A percentile compares a stretch with the other conserved stretches of the same genome.
Conservation (phyloP, 2,797 vertebrate species). For the Pantherophis vulpinus region DNA sequence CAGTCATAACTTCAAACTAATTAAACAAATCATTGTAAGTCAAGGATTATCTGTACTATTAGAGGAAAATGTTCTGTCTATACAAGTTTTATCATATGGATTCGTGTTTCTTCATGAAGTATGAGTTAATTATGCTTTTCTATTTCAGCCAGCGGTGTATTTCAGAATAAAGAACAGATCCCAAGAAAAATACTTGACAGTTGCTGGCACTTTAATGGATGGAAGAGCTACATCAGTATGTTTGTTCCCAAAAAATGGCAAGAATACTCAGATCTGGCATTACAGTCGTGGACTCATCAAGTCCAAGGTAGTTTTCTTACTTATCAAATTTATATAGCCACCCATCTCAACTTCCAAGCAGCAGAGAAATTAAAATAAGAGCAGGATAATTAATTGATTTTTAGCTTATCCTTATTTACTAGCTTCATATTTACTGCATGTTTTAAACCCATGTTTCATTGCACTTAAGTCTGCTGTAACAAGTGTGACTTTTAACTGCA, state of each 20-base stretch:
- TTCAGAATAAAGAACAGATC: conserved; percentile 76
- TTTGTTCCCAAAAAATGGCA: conserved; percentile 57
- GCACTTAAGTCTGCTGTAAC: background rate
- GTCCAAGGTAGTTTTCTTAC: conserved; percentile 74
- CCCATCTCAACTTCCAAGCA: background rate
- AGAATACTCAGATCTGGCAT: conserved; percentile 78
- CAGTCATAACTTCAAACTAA: background rate
- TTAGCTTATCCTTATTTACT: background rate
- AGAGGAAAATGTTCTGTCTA: background rate
- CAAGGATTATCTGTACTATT: background rate
- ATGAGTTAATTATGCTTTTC: background rate
- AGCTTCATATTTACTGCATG: background rate
- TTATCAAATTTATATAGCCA: background rate
- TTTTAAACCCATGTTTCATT: background rate
- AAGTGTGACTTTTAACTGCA: background rate
- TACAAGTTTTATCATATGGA: background rate
- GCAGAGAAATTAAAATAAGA: background rate
- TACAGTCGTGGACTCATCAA: conserved; percentile 78
- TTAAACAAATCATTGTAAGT: background rate
- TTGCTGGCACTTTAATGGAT: conserved; percentile 61
- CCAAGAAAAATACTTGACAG: conserved; percentile 72
- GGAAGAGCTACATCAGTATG: conserved; percentile 68
- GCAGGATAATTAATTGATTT: background rate
- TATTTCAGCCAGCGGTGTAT: conserved; percentile 73
- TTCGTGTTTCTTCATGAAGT: rapidly evolving